A percentile compares a stretch with the other conserved stretches of the same genome.
Evolutionary conservation across 2,888 invertebrate genomes (phyloP).

Genomic region (Philopedon plagiatum): DNA sequence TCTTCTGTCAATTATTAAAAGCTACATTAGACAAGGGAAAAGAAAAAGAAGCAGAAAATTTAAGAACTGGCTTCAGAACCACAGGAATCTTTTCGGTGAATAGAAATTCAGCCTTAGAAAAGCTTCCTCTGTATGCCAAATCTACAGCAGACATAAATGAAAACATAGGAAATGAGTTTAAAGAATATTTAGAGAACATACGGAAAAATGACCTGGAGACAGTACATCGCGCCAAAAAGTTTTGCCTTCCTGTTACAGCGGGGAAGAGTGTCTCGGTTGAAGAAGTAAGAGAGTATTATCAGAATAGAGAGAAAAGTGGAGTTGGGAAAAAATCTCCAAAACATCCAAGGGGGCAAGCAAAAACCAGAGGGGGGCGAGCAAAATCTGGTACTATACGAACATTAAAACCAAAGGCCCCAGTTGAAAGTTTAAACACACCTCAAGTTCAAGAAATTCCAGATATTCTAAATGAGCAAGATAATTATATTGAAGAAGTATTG

Average conservation of each 20-base stretch:
- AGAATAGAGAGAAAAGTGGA: background rate
- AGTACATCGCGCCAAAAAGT: constrained; percentile 23
- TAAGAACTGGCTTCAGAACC: constrained; percentile 19
- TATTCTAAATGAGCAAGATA: no score
- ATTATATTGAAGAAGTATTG: no score
- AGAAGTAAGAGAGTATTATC: constrained; percentile 28
- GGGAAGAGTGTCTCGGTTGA: constrained; percentile 37
- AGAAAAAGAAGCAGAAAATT: background rate
- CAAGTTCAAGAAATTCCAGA: no score
- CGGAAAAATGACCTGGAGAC: constrained; percentile 30
- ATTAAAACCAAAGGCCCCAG: no score
- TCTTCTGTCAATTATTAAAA: no score
- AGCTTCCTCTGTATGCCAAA: constrained; percentile 18
- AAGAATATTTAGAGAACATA: constrained; percentile 26
- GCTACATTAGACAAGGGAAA: no score
- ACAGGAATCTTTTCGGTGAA: constrained; percentile 32
- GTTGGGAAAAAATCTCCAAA: no score
- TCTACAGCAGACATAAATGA: constrained; percentile 7
- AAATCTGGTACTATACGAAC: no score
- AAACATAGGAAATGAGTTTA: constrained; percentile 20
- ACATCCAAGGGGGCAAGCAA: no score
- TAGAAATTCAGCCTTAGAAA: constrained; percentile 19
- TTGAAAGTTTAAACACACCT: no score
- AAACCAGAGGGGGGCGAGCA: no score
- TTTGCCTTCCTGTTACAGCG: constrained; percentile 30